phyloP scores from a whole-genome alignment of 2,113 vertebrate species.

The Pandion haliaetus region DNA sequence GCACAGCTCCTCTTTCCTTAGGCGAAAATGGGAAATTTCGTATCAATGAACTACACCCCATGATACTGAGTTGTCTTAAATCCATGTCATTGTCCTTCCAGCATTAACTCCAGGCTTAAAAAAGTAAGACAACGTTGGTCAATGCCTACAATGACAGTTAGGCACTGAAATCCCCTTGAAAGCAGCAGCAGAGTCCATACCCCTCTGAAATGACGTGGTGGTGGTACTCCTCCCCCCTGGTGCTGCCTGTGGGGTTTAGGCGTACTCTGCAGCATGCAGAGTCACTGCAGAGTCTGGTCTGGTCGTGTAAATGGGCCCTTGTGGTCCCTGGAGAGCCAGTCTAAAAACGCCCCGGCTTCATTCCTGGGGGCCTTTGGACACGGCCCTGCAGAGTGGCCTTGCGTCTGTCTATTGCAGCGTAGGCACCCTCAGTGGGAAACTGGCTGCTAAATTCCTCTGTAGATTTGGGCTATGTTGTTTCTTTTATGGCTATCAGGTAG shows the following conservation, averaged over 20 bases:
- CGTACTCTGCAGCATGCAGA: fast-evolving
- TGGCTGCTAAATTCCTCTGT: neutral
- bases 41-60: neutral
- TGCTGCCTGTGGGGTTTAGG: neutral
- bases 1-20: neutral
- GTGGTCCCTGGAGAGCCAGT: neutral
- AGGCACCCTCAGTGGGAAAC: neutral
- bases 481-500: slow-evolving; percentile 43
- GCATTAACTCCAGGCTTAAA: neutral
- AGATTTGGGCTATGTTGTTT: neutral
- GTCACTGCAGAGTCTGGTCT: neutral
- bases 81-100: neutral
- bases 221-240: fast-evolving
- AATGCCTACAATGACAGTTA: neutral
- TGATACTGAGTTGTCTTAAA: neutral
- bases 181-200: neutral
- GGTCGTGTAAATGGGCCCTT: no score
- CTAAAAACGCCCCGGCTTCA: neutral
- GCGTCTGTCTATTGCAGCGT: neutral
- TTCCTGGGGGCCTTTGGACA: neutral
- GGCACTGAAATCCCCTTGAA: neutral
- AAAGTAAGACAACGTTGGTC: neutral
- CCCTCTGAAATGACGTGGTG: fast-evolving
- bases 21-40: neutral
- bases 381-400: neutral